Base-by-base conservation (phyloP, 1,140 invertebrate genomes). In the Wiebesia pumilae region DNA sequence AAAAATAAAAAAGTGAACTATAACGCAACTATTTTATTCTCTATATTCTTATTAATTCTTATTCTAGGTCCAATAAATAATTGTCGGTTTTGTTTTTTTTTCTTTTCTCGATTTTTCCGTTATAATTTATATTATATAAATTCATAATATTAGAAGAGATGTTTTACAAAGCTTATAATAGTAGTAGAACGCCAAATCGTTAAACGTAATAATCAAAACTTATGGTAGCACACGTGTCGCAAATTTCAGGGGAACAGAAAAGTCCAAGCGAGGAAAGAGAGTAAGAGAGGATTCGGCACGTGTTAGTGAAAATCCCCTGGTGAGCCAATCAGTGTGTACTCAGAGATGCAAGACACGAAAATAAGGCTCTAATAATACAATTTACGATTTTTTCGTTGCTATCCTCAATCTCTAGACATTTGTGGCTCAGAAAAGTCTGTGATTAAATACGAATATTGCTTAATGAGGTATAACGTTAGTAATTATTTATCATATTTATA, bases 251-350 rank as follows among this genome's bases (percentile, higher is more conserved):
- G 85, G 80, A 38, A 83, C 47, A 40, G 80, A 24, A 30, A 82
- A 82, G 80, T 81, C 85, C 85, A 27, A 82, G 80, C 12, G 77
- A 35, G 51, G 58, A 47, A 71, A 43, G 54, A 67, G 62, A 33
- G 71, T 33, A 62, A 82, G 77, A 35, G 71, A 85, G 79, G 87
- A 87, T 79, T 86, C 65, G 80, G 86, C 86, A 88, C 88, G 88
- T 85, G 86, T 88, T 86, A 87, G 77, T 43, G 88, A 67, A 87
- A 89, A 89, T 88, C 86, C 88, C 88, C 86, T 87, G 81, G 86
- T 88, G 88, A 83, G 69, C 79, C 88, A 89, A 89, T 88, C 88
- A 89, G 86, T 85, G 88, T 79, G 79, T 71, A 83, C 73, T 71
- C 80, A 78, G 81, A 81, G 81, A 83, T 86, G 35, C 85, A 86